Evolutionary conservation across 2,113 vertebrate species (phyloP), one percentile per base, ranked within the genome.

Genomic region (Hoplias malabaricus): DNA sequence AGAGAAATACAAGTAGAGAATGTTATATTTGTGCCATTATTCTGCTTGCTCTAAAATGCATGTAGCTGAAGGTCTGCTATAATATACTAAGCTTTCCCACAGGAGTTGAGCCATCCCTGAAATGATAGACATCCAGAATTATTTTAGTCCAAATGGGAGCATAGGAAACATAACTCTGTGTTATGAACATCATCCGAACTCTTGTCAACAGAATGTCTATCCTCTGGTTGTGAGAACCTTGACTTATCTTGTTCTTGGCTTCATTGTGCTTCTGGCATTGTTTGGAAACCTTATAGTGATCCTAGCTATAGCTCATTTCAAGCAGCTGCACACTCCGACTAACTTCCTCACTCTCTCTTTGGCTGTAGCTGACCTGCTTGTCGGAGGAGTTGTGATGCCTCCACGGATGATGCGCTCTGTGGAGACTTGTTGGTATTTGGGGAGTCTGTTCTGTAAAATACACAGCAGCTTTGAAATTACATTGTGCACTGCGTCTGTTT

Each of bases 371-470:
- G 48, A 53, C 48, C 48, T 53, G 48, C 48, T 53, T 7, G 48
- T 53, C 1, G 48, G 48, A 23, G 48, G 48, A 21, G n/a, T 53
- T 1, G 48, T 53, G 19, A 53, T 53, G 93, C 93, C 94, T 14
- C 93, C 89, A 14, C 94, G 93, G 59, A 93, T 94, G 94, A 85
- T 94, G 38, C 89, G 92, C 69, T 93, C 93, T 1, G 84, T 92
- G 34, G 94, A 95, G 62, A 85, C 88, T 27, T 92, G 90, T 59
- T 95, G 94, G 94, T 91, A 93, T 80, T 94, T 94, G 69, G 94
- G 94, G 27, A 86, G 93, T 4, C 13, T 88, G 38, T 91, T 95
- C 84, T 95, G 94, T 88, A 95, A 93, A 87, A 83, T 95, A 61
- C 94, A 95, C 59, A 91, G 88, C 0, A 92, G 93, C 72, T 79